Percentiles rank a stretch among this genome's conserved stretches.
Evolutionary conservation across 2,888 invertebrate species (phyloP).

Genomic region (Drosophila eohydei): DNA sequence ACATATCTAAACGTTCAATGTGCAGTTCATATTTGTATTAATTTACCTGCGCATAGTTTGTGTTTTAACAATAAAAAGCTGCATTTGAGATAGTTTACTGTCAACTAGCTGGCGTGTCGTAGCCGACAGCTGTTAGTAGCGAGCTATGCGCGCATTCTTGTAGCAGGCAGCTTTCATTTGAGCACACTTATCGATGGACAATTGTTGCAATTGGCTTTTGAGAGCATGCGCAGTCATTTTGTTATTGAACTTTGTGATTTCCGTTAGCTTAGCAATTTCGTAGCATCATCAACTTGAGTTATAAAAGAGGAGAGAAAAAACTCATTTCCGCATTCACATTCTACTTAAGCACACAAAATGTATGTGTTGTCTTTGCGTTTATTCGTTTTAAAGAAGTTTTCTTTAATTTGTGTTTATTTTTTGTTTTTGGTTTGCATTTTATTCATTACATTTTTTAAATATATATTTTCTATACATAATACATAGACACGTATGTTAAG

Average conservation of each 20-base stretch:
- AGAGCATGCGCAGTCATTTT: constrained; percentile 1
- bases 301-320: neutral
- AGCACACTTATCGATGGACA: neutral
- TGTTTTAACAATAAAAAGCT: neutral
- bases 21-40: too few relatives aligned
- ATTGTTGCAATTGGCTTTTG: neutral
- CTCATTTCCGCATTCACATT: neutral
- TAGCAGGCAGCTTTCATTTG: constrained; percentile 5
- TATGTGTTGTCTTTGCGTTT: neutral
- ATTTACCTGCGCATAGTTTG: neutral
- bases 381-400: constrained; percentile 1
- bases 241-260: neutral
- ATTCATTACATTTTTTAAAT: constrained; percentile 43
- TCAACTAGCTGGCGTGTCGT: neutral
- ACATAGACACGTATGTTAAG: constrained; percentile 11
- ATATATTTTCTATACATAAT: constrained; percentile 18
- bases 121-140: constrained; percentile 20
- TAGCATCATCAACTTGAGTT: neutral
- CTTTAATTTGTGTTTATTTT: neutral
- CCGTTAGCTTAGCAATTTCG: neutral
- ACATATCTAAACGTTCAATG: neutral
- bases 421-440: constrained; percentile 19
- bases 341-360: constrained; percentile 1
- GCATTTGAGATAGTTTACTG: neutral
- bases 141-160: too few relatives aligned